A percentile compares a stretch with the other conserved stretches of the same genome.
phyloP scores from a whole-genome alignment of 2,113 vertebrate species.

The Copsychus sechellarum region DNA sequence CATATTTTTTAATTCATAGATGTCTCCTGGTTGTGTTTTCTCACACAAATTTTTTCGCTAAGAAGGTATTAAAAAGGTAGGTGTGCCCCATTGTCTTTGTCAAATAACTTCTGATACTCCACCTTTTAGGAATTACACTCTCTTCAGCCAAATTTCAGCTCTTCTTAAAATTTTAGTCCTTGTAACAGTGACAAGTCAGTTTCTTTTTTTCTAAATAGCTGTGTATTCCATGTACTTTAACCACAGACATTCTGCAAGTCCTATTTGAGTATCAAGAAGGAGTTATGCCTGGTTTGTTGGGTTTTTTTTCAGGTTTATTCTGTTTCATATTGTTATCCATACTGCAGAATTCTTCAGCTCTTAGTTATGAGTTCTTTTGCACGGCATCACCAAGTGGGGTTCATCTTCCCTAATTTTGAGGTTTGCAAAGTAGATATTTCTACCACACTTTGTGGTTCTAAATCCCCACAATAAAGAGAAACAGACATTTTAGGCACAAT shows the following conservation, averaged over 20 bases:
- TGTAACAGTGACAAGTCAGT: neutral
- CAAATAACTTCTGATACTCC: neutral
- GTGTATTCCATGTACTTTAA: neutral
- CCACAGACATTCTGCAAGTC: neutral
- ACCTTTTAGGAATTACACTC: neutral
- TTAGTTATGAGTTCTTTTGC: neutral
- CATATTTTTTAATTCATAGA: neutral
- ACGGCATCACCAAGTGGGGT: neutral
- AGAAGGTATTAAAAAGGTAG: neutral
- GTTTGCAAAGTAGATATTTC: neutral
- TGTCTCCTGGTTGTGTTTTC: neutral
- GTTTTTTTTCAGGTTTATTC: neutral
- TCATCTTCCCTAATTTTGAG: neutral
- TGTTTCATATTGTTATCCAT: neutral
- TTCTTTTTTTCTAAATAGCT: neutral
- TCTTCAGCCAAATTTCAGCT: neutral
- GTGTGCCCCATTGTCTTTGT: neutral
- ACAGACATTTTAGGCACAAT: neutral
- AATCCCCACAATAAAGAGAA: neutral
- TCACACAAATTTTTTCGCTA: neutral
- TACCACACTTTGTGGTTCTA: neutral
- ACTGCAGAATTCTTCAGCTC: neutral
- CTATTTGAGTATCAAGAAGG: neutral
- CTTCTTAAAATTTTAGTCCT: neutral
- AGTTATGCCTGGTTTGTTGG: neutral